Evolutionary conservation across 2,113 vertebrate species (phyloP).

Genomic region (Phrynosoma blainvillii): DNA sequence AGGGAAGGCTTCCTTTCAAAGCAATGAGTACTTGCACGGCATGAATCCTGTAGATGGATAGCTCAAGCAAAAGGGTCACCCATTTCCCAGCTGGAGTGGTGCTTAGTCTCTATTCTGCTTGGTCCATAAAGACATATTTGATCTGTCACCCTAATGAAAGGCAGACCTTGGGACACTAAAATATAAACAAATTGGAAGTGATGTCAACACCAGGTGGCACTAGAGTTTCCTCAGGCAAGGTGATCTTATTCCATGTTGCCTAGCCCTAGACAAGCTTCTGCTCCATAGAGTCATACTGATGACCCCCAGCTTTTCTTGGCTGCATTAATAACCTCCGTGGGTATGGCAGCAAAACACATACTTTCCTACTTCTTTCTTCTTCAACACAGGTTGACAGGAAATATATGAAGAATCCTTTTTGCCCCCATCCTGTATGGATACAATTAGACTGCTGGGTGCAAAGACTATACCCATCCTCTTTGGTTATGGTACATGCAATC

Average conservation of each 20-base stretch:
- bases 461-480: background rate
- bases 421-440: background rate
- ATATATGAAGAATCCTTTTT: background rate
- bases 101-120: background rate
- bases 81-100: background rate
- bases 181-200: background rate
- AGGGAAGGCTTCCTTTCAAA: background rate
- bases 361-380: background rate
- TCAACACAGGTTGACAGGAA: background rate
- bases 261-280: background rate
- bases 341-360: background rate
- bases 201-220: background rate
- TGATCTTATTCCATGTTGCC: background rate
- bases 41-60: background rate
- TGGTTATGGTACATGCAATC: background rate
- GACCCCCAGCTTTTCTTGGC: background rate
- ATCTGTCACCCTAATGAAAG: background rate
- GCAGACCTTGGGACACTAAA: background rate
- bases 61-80: background rate
- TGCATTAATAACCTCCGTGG: background rate
- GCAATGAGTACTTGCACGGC: background rate
- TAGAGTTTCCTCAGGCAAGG: background rate
- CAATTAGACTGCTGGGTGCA: background rate
- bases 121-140: background rate
- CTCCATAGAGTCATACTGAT: background rate